phyloP scores from a whole-genome alignment of 2,797 vertebrate genomes.

The Tamandua tetradactyla region DNA sequence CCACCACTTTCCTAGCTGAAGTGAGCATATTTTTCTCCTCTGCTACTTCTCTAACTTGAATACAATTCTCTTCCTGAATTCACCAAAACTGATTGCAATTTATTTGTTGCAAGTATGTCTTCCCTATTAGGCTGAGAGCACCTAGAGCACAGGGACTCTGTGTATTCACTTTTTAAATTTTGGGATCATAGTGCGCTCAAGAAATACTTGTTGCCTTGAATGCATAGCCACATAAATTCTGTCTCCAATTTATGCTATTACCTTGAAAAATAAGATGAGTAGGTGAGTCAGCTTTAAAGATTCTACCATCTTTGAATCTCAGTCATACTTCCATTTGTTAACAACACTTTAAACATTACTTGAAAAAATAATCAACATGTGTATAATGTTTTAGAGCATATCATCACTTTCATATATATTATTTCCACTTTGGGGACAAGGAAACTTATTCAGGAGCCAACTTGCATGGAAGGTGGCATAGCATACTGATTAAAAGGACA shows the following conservation, averaged over 20 bases:
- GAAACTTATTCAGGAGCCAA: neutral
- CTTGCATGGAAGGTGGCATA: neutral
- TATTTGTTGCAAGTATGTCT: neutral
- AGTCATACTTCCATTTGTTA: conserved; percentile 36
- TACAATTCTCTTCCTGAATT: conserved; percentile 8
- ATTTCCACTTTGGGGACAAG: neutral
- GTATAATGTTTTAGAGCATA: neutral
- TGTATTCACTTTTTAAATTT: neutral
- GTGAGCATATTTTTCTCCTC: neutral
- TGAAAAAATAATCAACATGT: conserved; percentile 39
- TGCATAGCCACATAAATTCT: neutral
- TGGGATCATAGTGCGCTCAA: neutral
- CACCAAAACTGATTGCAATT: neutral
- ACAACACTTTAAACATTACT: conserved; percentile 37
- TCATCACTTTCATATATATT: neutral
- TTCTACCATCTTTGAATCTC: conserved; percentile 10
- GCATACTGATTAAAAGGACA: neutral
- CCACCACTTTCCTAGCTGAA: neutral
- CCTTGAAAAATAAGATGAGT: neutral
- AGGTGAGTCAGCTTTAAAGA: conserved; percentile 19
- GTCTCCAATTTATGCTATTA: neutral
- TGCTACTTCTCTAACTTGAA: neutral
- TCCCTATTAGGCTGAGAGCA: neutral
- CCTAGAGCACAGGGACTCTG: neutral
- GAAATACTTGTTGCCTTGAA: neutral